Evolutionary conservation across 2,888 invertebrate genomes (phyloP).

Genomic region (Globia sparganii): DNA sequence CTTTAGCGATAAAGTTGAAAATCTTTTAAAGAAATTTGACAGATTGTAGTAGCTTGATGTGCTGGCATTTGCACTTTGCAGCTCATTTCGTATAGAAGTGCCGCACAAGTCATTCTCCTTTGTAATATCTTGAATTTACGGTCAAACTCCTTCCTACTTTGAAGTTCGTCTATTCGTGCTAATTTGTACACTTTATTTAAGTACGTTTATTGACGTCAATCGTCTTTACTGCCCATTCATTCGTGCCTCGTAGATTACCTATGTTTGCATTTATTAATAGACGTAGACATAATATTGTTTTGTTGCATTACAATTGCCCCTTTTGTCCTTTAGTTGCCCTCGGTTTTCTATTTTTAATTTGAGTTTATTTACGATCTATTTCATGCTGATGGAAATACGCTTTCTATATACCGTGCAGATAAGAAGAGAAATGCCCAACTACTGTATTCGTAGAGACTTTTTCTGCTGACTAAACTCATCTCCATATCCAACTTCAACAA

Average conservation of each 20-base stretch:
- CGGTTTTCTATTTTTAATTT: neutral
- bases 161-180: slow-evolving; percentile 19
- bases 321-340: slow-evolving; percentile 11
- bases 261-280: slow-evolving; percentile 43
- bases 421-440: neutral
- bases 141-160: slow-evolving; percentile 29
- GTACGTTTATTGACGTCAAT: slow-evolving; percentile 59
- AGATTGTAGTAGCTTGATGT: too few relatives aligned
- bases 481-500: neutral
- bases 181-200: slow-evolving; percentile 20
- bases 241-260: slow-evolving; percentile 51
- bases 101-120: slow-evolving; percentile 24
- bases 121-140: slow-evolving; percentile 35
- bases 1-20: too few relatives aligned
- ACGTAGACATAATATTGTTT: slow-evolving; percentile 46
- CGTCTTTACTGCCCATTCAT: slow-evolving; percentile 47
- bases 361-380: neutral
- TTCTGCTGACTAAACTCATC: neutral
- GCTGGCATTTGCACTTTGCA: too few relatives aligned
- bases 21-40: too few relatives aligned
- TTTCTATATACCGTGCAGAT: neutral
- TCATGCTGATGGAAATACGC: neutral
- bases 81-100: slow-evolving; percentile 27
- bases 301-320: slow-evolving; percentile 18
- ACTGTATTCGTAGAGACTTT: neutral